Evolutionary conservation across 2,888 invertebrate species (phyloP).

Genomic region (Alitta virens): DNA sequence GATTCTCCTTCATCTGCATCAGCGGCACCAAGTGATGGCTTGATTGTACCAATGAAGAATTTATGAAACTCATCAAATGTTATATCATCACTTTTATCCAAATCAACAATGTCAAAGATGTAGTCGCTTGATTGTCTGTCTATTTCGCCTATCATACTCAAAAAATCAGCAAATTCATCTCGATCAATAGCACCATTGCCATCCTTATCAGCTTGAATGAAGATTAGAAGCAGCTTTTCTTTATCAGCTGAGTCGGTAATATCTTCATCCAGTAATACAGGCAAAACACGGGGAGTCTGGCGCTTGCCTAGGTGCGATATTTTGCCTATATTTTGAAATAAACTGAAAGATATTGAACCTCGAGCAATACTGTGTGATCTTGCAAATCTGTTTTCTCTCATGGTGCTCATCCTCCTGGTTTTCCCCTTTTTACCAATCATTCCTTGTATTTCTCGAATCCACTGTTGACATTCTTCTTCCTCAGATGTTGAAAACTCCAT

Average conservation of each 20-base stretch:
- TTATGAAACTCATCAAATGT: constrained; percentile 25
- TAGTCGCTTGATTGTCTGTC: constrained; percentile 16
- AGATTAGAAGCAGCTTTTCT: constrained; percentile 21
- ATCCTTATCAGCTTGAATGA: constrained; percentile 25
- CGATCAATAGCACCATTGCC: constrained; percentile 27
- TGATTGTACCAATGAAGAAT: constrained; percentile 16
- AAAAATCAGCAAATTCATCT: constrained; percentile 26
- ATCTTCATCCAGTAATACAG: too few species aligned
- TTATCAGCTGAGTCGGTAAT: too few species aligned
- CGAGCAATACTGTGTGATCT: too few species aligned
- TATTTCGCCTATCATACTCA: constrained; percentile 22
- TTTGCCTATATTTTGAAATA: too few species aligned
- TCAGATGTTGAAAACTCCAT: constrained; percentile 19
- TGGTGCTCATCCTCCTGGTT: too few species aligned
- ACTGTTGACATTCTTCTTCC: constrained; percentile 5
- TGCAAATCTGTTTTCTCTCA: too few species aligned
- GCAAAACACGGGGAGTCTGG: too few species aligned
- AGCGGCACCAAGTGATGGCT: too few species aligned
- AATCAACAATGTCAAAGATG: constrained; percentile 20
- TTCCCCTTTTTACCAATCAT: not conserved
- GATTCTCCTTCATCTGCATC: constrained; percentile 16
- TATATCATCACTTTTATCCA: constrained; percentile 10
- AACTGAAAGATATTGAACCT: too few species aligned
- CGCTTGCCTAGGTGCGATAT: too few species aligned
- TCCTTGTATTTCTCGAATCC: constrained; percentile 12